phyloP scores from a whole-genome alignment of 2,113 vertebrate genomes.

The Acrocephalus kingi region DNA sequence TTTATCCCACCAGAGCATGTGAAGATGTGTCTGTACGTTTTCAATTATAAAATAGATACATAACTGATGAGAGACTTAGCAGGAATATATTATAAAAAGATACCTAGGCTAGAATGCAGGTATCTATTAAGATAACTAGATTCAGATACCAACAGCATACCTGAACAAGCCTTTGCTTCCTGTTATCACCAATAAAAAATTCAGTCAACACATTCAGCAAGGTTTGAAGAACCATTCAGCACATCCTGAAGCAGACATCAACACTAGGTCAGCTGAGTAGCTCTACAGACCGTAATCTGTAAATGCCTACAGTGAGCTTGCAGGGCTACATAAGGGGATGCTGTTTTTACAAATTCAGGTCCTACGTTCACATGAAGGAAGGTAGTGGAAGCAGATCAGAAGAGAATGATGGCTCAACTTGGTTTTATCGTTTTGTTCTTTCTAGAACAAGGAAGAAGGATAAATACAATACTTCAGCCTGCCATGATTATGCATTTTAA shows the following conservation, averaged over 20 bases:
- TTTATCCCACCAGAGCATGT: background rate
- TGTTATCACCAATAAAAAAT: background rate
- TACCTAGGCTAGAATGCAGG: background rate
- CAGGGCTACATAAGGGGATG: background rate
- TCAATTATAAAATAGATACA: background rate
- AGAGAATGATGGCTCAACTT: background rate
- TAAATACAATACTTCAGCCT: background rate
- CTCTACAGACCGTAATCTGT: background rate
- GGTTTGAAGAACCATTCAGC: background rate
- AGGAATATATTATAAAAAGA: background rate
- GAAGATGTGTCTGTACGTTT: background rate
- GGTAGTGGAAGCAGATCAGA: background rate
- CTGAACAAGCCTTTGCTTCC: background rate
- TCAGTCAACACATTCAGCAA: background rate
- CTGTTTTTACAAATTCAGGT: background rate
- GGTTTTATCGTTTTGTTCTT: background rate
- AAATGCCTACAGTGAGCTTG: background rate
- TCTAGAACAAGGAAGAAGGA: background rate
- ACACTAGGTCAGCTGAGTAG: background rate
- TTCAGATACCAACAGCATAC: background rate
- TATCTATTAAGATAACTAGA: background rate
- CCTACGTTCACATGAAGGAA: background rate
- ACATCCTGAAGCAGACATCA: background rate
- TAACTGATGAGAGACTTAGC: background rate
- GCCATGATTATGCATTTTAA: background rate